Evolutionary conservation across 64 coral and sea anemone species (phyloP).

Genomic region (Actinia tenebrosa): DNA sequence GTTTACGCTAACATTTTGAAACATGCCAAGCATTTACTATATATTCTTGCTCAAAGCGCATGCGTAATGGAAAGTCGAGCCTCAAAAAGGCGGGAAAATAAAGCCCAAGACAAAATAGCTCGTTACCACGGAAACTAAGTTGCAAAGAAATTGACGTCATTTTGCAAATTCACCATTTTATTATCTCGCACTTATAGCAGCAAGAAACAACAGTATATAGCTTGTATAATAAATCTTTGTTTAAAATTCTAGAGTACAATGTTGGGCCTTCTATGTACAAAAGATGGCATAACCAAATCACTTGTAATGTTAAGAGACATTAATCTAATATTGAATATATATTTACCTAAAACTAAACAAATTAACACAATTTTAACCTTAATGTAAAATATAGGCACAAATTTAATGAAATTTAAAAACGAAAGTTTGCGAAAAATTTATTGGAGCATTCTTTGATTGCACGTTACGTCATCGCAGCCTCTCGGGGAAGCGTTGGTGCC

Average conservation of each 20-base stretch:
- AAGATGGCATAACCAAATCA: background rate
- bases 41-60: background rate
- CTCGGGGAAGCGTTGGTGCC: too few species aligned
- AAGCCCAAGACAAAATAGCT: background rate
- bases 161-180: slow-evolving; percentile 16
- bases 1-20: too few species aligned
- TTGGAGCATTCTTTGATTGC: too few species aligned
- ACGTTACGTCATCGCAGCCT: too few species aligned
- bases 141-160: background rate
- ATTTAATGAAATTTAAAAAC: background rate
- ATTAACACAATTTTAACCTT: background rate
- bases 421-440: background rate
- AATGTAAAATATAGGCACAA: background rate
- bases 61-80: background rate
- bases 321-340: background rate
- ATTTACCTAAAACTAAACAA: background rate
- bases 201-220: background rate
- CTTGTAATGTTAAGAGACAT: background rate
- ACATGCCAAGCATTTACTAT: background rate
- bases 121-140: background rate
- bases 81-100: slow-evolving; percentile 3
- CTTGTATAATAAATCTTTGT: background rate
- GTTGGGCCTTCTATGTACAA: background rate
- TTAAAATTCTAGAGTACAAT: slow-evolving; percentile 1
- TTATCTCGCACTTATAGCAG: background rate